These are phyloP conservation scores for Lathamus discolor DNA, from an alignment of 2,113 vertebrate genomes.

Conservation along the genomic window DNA sequence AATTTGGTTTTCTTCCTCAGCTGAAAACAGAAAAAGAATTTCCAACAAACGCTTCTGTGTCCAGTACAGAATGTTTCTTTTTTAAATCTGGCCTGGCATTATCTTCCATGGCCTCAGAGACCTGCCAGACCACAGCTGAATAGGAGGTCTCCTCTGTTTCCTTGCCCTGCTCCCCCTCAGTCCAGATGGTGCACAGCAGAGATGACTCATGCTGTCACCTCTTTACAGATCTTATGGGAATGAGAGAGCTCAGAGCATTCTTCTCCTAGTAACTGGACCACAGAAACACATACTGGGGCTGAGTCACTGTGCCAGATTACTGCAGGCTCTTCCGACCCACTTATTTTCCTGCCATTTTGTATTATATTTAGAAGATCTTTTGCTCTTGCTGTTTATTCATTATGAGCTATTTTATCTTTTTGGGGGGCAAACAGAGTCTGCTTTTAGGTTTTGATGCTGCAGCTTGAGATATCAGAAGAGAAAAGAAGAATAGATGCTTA, in stretches of 20 bases:
- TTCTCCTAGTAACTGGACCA: neutral
- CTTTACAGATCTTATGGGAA: neutral
- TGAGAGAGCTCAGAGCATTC: neutral
- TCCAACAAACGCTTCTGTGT: neutral
- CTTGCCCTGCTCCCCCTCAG: neutral
- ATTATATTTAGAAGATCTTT: neutral
- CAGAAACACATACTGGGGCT: neutral
- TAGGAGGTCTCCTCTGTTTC: neutral
- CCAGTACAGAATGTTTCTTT: neutral
- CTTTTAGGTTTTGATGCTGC: neutral
- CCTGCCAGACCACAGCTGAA: neutral
- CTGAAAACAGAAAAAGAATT: neutral
- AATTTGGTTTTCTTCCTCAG: neutral
- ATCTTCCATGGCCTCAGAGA: neutral
- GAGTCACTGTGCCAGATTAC: constrained; percentile 13
- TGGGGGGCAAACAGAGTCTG: neutral
- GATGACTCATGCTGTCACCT: constrained; percentile 13
- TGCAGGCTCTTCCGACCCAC: neutral
- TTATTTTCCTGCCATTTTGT: neutral
- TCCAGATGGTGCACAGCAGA: neutral
- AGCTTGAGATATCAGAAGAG: neutral
- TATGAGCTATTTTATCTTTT: neutral
- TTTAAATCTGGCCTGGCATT: neutral
- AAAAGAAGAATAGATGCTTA: neutral
- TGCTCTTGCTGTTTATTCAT: neutral